Evolutionary conservation across 2,113 vertebrate genomes (phyloP).

Genomic region (Etia nguti): DNA sequence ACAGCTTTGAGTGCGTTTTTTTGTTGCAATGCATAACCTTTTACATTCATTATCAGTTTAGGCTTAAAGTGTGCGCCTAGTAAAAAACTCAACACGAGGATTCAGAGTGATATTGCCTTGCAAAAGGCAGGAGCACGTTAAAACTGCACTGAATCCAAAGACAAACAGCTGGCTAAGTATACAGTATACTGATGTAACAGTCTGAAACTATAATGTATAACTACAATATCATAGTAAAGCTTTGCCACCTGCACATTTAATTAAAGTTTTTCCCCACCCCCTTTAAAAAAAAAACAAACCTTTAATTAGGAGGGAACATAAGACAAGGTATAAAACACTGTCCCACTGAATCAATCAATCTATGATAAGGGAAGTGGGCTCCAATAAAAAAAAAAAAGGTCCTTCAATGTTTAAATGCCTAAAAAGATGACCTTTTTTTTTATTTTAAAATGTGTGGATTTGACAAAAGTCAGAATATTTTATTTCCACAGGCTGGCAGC

Average conservation of each 20-base stretch:
- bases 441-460: neutral
- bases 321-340: constrained; percentile 25
- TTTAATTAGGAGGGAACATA: neutral
- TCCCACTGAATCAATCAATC: neutral
- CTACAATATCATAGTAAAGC: constrained; percentile 30
- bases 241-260: constrained; percentile 36
- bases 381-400: neutral
- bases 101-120: neutral
- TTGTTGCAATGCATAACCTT: constrained; percentile 34
- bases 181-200: constrained; percentile 38
- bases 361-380: neutral
- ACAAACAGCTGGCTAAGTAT: constrained; percentile 18
- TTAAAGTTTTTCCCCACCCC: neutral
- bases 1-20: neutral
- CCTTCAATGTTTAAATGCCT: neutral
- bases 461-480: neutral
- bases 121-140: neutral
- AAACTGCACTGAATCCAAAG: constrained; percentile 29
- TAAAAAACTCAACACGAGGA: constrained; percentile 35
- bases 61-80: constrained; percentile 23
- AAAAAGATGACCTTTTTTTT: neutral
- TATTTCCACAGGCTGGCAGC: neutral
- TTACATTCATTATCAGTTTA: constrained; percentile 60
- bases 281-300: neutral
- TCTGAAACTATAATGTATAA: constrained; percentile 25